Evolutionary conservation across 2,888 invertebrate species (phyloP).

Genomic region (Tetragonisca angustula): DNA sequence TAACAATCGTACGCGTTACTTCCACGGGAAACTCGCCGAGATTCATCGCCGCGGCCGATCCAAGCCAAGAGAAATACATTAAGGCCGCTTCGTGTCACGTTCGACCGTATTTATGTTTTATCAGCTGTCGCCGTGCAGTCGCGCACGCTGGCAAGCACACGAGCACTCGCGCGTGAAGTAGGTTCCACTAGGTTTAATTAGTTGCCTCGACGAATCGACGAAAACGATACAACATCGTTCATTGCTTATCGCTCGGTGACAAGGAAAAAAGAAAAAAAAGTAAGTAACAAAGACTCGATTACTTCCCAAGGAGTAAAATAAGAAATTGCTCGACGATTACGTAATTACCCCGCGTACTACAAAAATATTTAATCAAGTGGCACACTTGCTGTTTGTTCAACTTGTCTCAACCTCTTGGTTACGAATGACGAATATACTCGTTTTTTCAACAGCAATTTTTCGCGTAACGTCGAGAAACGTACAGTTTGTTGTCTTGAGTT

Average conservation of each 20-base stretch:
- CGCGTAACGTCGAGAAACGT: no score
- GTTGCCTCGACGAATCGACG: conserved; percentile 10
- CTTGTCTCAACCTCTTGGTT: no score
- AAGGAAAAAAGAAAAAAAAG: no score
- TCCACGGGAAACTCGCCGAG: conserved; percentile 8
- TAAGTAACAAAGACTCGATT: no score
- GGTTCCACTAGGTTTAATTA: conserved; percentile 43
- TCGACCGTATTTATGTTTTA: conserved; percentile 80
- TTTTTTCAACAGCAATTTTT: no score
- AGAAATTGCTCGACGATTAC: no score
- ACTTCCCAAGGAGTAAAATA: no score
- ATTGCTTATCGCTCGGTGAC: background rate
- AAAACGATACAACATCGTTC: background rate
- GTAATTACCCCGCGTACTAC: no score
- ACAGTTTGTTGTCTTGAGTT: no score
- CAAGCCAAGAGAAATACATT: conserved; percentile 79
- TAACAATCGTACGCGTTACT: conserved; percentile 12
- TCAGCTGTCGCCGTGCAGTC: conserved; percentile 74
- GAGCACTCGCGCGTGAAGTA: conserved; percentile 29
- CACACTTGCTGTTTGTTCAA: no score
- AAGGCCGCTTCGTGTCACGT: conserved; percentile 66
- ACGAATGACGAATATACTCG: no score
- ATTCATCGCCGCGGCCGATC: conserved; percentile 45
- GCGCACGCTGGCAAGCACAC: conserved; percentile 6
- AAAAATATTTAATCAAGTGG: no score